A percentile compares a stretch with the other conserved stretches of the same genome.
phyloP scores from a whole-genome alignment of 2,797 vertebrate genomes.

The Cossypha caffra region DNA sequence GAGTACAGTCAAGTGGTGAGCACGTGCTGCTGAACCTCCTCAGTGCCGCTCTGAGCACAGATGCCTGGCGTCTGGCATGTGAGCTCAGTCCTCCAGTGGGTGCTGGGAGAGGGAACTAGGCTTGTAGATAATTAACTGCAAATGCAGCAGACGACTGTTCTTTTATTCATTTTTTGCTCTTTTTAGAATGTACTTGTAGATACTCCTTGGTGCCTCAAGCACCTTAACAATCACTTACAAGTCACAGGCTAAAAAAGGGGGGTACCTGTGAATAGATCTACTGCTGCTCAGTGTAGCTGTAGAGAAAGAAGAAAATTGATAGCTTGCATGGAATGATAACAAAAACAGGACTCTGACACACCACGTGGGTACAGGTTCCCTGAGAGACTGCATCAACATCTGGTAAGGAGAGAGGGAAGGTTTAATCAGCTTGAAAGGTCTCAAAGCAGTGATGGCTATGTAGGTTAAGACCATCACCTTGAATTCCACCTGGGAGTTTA shows the following conservation, averaged over 20 bases:
- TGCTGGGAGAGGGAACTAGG: background rate
- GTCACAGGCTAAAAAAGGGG: background rate
- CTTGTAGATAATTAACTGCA: conserved; percentile 9
- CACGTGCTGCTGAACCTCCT: background rate
- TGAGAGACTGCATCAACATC: background rate
- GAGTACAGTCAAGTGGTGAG: background rate
- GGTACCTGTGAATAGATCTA: background rate
- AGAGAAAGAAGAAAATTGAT: background rate
- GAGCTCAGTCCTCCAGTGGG: background rate
- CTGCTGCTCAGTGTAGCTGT: background rate
- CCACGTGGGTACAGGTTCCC: background rate
- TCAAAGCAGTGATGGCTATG: background rate
- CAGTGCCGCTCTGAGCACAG: background rate
- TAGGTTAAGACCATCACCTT: conserved; percentile 23
- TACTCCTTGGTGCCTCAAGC: background rate
- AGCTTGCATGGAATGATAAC: background rate
- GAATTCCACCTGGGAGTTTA: background rate
- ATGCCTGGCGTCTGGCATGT: background rate
- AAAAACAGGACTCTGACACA: background rate
- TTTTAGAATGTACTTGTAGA: conserved; percentile 10
- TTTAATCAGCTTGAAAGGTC: background rate
- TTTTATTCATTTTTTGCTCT: conserved; percentile 16
- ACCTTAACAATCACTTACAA: conserved; percentile 2
- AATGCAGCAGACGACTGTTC: background rate
- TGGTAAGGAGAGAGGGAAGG: background rate